A percentile compares a stretch with the other conserved stretches of the same genome.
Evolutionary conservation across 2,113 vertebrate species (phyloP).

Genomic region (Pseudorasbora parva): DNA sequence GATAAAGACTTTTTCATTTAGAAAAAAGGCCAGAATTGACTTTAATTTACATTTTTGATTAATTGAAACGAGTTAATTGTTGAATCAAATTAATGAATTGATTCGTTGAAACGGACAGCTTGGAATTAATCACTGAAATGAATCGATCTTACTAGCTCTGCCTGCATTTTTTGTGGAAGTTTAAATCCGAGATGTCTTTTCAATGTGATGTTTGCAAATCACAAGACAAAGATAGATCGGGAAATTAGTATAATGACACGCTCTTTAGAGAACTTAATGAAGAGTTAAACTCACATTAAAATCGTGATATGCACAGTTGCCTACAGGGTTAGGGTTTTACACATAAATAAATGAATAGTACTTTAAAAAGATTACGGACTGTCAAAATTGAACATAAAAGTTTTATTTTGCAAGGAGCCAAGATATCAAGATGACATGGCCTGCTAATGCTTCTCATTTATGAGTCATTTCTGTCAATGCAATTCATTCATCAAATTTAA

Average conservation of each 20-base stretch:
- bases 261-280: constrained; percentile 24
- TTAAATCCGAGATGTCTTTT: not conserved
- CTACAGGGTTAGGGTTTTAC: not conserved
- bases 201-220: not conserved
- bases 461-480: not conserved
- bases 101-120: not conserved
- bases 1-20: too few relatives aligned
- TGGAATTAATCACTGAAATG: not conserved
- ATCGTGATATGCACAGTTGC: not conserved
- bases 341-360: constrained; percentile 1
- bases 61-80: not conserved
- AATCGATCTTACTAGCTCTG: not conserved
- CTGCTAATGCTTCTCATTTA: not conserved
- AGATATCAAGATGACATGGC: not conserved
- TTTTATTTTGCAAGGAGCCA: not conserved
- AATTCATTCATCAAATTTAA: not conserved
- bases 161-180: not conserved
- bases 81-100: not conserved
- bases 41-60: not conserved
- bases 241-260: not conserved
- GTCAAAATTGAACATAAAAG: not conserved
- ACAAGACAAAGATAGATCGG: not conserved
- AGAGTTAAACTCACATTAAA: not conserved
- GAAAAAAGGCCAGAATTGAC: not conserved
- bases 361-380: not conserved